Base-by-base conservation (phyloP, 2,797 vertebrate genomes). In the Chaetophractus vellerosus region DNA sequence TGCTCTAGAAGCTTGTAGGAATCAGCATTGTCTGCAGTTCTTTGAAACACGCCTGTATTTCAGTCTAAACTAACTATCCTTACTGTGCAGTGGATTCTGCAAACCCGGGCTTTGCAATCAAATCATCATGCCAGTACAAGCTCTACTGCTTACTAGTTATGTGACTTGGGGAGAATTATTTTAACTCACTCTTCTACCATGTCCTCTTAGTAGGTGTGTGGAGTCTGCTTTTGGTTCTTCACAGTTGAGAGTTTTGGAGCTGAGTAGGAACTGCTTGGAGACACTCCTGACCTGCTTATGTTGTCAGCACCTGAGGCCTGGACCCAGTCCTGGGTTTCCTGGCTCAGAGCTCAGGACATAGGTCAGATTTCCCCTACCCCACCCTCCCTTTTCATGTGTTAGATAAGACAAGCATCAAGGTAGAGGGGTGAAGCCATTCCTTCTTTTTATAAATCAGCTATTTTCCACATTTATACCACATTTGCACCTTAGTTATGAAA, bases 261-360 rank as follows among this genome's bases (percentile, higher is more conserved):
- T 59, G n/a, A 82, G 41, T 36, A 69, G 61, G 57, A 96, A 74
- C 69, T 76, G 14, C 41, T 59, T 80, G 24, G 66, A 72, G 61
- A 61, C 2, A 26, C 33, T 36, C 36, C 19, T 36, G 69, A 18
- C 64, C 41, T 88, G 63, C 19, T 72, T 72, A 50, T 80, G 71
- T 83, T 18, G 52, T 38, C 41, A 83, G 15, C 50, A 84, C 69
- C 36, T 1, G 50, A 90, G 84, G 4, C 52, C 88, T 95, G 88
- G 87, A 81, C 68, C 38, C 31, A 64, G 5, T 95, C 69, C 76
- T n/a, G 10, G 50, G 66, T 95, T 95, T 96, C 93, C 95, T 93
- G 84, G 92, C 96, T 95, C 33, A 28, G 57, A n/a, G 4, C 55
- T 48, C 28, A 79, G 80, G 38, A 48, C 83, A 85, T 57, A 38